phyloP scores from a whole-genome alignment of 2,888 invertebrate genomes.

The Abscondita cerata region DNA sequence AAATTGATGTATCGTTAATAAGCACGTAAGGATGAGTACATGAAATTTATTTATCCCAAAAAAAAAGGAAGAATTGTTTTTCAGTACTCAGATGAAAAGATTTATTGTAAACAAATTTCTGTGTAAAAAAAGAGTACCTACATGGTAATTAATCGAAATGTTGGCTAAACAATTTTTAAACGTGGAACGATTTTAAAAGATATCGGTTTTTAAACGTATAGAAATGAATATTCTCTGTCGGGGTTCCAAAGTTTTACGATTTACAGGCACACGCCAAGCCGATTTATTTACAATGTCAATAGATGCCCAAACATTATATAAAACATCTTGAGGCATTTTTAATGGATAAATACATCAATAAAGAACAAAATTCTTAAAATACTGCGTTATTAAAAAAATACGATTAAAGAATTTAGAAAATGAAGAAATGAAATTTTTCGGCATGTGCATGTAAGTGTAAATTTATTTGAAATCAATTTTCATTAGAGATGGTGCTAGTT shows the following conservation, averaged over 20 bases:
- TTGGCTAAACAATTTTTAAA: constrained; percentile 2
- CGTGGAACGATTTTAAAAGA: not conserved
- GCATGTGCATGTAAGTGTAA: not conserved
- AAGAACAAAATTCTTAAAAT: constrained; percentile 1
- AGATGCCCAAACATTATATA: constrained; percentile 16
- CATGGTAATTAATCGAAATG: constrained; percentile 6
- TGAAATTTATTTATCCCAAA: constrained; percentile 18
- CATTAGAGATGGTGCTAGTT: constrained; percentile 1
- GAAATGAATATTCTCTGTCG: constrained; percentile 19
- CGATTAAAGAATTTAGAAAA: not conserved
- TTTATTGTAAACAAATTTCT: not conserved
- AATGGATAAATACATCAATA: too few species aligned
- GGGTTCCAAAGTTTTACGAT: constrained; percentile 27
- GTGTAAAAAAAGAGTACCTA: not conserved
- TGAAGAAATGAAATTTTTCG: not conserved
- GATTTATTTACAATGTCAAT: constrained; percentile 22
- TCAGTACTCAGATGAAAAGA: not conserved
- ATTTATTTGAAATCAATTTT: constrained; percentile 8
- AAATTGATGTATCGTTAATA: constrained; percentile 26
- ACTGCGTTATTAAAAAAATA: not conserved
- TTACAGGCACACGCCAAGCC: constrained; percentile 29
- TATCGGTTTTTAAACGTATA: constrained; percentile 22
- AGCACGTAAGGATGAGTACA: constrained; percentile 20
- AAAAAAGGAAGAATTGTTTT: not conserved
- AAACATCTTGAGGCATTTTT: not conserved